Evolutionary conservation across 2,113 vertebrate genomes (phyloP).

Genomic region (Lycocorax pyrrhopterus): DNA sequence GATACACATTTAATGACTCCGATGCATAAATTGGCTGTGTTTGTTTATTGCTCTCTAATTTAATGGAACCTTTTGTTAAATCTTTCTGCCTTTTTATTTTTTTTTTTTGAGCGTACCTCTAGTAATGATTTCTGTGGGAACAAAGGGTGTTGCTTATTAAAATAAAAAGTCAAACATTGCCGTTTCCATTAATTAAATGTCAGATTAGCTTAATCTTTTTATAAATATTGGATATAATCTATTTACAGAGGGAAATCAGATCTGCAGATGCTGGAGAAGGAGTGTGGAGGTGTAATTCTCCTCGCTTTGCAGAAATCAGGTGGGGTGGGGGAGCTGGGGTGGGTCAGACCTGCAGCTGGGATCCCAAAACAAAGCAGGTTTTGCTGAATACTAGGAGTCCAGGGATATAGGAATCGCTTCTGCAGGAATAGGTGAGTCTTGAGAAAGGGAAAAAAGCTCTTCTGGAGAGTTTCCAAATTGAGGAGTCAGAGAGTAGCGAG

Average conservation of each 20-base stretch:
- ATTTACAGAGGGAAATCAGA: slow-evolving; percentile 30
- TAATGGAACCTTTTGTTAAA: slow-evolving; percentile 69
- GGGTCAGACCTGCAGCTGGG: background rate
- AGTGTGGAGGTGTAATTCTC: background rate
- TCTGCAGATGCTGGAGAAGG: background rate
- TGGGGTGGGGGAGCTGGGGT: background rate
- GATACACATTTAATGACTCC: slow-evolving; percentile 56
- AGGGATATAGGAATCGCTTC: background rate
- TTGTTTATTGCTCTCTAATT: slow-evolving; percentile 72
- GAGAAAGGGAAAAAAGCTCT: background rate
- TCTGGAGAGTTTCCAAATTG: background rate
- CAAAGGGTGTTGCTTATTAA: slow-evolving; percentile 52
- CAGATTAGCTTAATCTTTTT: slow-evolving; percentile 63
- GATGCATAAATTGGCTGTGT: slow-evolving; percentile 64
- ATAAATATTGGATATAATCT: slow-evolving; percentile 63
- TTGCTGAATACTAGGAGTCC: fast-evolving
- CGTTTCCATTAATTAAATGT: slow-evolving; percentile 61
- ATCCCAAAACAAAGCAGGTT: background rate
- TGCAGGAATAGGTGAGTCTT: background rate
- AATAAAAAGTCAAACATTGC: slow-evolving; percentile 51
- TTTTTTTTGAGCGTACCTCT: background rate
- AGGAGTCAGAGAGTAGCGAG: background rate
- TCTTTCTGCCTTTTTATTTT: background rate
- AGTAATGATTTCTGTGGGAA: slow-evolving; percentile 49
- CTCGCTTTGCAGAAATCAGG: background rate